These are phyloP conservation scores for Apodemus agrarius DNA, from an alignment of 2,797 vertebrate species.

Conservation along the genomic window DNA sequence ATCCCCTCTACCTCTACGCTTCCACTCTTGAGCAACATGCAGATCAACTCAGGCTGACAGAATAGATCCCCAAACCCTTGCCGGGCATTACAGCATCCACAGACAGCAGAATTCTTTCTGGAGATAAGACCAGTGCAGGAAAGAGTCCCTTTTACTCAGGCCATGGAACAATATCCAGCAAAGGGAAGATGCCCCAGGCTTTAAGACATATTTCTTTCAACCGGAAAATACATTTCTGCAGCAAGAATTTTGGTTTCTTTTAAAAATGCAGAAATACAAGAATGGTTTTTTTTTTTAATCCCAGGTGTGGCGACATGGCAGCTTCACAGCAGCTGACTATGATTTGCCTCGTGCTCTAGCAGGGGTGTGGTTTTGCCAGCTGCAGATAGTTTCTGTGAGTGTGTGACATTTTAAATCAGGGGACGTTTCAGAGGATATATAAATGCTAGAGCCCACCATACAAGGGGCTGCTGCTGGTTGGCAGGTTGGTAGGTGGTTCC, in stretches of 20 bases:
- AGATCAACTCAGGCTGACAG: background rate
- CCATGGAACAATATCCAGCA: background rate
- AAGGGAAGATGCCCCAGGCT: slow-evolving; percentile 6
- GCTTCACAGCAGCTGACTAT: background rate
- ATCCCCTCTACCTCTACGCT: background rate
- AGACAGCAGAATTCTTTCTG: background rate
- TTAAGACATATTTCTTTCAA: background rate
- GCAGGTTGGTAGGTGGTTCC: background rate
- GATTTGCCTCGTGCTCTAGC: background rate
- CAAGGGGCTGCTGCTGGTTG: background rate
- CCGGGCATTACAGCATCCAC: background rate
- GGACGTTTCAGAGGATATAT: background rate
- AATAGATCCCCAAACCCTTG: background rate
- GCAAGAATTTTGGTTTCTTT: background rate
- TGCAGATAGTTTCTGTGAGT: background rate
- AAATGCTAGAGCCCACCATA: background rate
- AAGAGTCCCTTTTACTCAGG: background rate
- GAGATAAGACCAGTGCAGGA: background rate
- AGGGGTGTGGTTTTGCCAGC: background rate
- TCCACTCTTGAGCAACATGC: background rate
- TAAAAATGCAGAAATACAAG: background rate
- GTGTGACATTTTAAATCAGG: background rate
- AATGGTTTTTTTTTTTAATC: background rate
- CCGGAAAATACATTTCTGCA: background rate
- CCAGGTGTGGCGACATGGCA: background rate